A percentile compares a stretch with the other conserved stretches of the same genome.
These are phyloP conservation scores for Steinernema khuongi DNA, from an alignment of 1,140 invertebrate species.

Conservation along the genomic window DNA sequence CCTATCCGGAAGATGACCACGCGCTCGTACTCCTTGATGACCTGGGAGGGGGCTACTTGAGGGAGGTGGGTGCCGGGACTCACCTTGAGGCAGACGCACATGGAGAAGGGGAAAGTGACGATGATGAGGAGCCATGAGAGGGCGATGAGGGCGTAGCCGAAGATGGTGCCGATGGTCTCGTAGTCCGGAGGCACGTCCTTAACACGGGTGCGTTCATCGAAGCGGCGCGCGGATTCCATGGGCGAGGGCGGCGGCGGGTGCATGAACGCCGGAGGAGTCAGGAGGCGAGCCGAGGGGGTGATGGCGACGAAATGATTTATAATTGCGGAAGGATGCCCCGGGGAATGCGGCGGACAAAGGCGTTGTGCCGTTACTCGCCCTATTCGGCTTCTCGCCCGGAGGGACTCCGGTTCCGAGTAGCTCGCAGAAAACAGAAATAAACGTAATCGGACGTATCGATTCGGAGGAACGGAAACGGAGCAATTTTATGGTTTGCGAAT, in stretches of 20 bases:
- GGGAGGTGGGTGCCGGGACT: slow-evolving; percentile 19
- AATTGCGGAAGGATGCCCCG: not conserved
- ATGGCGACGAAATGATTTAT: slow-evolving; percentile 11
- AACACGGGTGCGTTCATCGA: slow-evolving; percentile 24
- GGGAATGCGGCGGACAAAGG: not conserved
- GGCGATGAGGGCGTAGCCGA: slow-evolving; percentile 53
- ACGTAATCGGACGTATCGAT: slow-evolving; percentile 1
- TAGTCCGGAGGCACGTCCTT: slow-evolving; percentile 59
- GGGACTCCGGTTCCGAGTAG: not conserved
- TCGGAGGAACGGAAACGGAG: not conserved
- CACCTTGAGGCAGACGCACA: slow-evolving; percentile 79
- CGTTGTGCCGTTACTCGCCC: not conserved
- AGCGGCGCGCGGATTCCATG: not conserved
- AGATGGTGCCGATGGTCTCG: slow-evolving; percentile 58
- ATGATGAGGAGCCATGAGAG: slow-evolving; percentile 67
- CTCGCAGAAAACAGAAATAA: not conserved
- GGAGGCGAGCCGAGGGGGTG: not conserved
- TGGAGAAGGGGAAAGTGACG: slow-evolving; percentile 73
- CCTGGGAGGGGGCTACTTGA: slow-evolving; percentile 28
- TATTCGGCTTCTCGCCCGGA: not conserved
- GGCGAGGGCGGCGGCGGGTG: not conserved
- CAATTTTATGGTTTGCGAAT: not conserved
- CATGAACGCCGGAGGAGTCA: not conserved
- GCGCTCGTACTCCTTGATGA: slow-evolving; percentile 59
- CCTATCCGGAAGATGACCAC: slow-evolving; percentile 59